A percentile compares a stretch with the other conserved stretches of the same genome.
phyloP scores from a whole-genome alignment of 2,113 vertebrate genomes.

The Misgurnus anguillicaudatus region DNA sequence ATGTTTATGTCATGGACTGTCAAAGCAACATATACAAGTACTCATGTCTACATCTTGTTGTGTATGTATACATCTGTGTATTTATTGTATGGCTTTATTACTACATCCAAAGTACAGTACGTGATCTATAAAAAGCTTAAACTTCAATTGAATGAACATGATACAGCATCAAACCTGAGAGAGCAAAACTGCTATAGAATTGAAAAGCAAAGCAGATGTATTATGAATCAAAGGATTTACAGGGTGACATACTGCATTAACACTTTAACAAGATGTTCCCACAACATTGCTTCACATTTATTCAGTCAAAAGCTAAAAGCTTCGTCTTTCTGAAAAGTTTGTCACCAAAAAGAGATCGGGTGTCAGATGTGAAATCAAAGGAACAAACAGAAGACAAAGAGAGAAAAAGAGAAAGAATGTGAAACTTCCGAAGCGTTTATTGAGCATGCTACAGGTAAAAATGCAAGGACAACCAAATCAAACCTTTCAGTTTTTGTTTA shows the following conservation, averaged over 20 bases:
- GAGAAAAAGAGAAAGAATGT: slow-evolving; percentile 87
- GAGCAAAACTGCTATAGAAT: neutral
- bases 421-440: slow-evolving; percentile 97
- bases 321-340: slow-evolving; percentile 60
- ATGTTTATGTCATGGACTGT: too few relatives aligned
- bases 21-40: too few relatives aligned
- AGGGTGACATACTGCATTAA: neutral
- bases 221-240: neutral
- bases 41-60: too few relatives aligned
- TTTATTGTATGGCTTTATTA: too few relatives aligned
- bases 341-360: slow-evolving; percentile 80
- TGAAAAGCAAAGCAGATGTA: too few relatives aligned
- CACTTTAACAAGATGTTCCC: neutral
- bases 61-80: too few relatives aligned
- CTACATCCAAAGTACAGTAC: too few relatives aligned
- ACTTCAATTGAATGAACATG: too few relatives aligned
- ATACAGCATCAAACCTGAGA: neutral
- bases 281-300: neutral
- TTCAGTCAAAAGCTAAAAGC: slow-evolving; percentile 40
- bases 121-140: neutral
- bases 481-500: slow-evolving; percentile 84
- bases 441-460: slow-evolving; percentile 97
- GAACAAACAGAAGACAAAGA: slow-evolving; percentile 75
- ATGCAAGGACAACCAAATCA: slow-evolving; percentile 85
- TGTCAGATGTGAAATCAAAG: slow-evolving; percentile 81